phyloP scores from a whole-genome alignment of 2,888 invertebrate species.

The Xylota segnis region DNA sequence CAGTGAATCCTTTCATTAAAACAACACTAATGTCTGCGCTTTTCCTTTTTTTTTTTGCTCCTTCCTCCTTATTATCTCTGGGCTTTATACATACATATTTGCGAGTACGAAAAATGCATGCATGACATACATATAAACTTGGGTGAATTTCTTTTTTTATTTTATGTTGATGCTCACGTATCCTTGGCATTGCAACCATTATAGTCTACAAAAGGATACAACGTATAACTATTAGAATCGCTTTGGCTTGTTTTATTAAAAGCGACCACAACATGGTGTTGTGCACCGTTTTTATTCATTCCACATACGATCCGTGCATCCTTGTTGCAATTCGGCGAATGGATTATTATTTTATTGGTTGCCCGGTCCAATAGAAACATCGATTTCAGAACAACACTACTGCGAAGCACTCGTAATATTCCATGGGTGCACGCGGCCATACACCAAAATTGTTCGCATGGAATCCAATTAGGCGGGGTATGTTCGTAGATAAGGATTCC shows the following conservation, averaged over 20 bases:
- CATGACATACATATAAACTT: constrained; percentile 14
- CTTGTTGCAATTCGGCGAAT: constrained; percentile 15
- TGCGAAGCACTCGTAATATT: constrained; percentile 51
- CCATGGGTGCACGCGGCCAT: not conserved
- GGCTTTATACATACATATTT: constrained; percentile 26
- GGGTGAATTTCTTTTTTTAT: constrained; percentile 20
- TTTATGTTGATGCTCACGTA: not conserved
- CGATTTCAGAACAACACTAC: constrained; percentile 37
- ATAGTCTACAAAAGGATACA: constrained; percentile 29
- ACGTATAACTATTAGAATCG: constrained; percentile 22
- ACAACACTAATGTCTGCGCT: constrained; percentile 47
- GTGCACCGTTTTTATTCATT: constrained; percentile 3
- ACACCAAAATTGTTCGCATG: constrained; percentile 13
- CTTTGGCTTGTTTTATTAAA: constrained; percentile 44
- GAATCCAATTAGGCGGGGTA: constrained; percentile 59
- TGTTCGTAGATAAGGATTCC: constrained; percentile 25
- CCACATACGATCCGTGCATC: constrained; percentile 12
- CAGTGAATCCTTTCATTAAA: constrained; percentile 55
- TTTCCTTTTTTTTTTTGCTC: not conserved
- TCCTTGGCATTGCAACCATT: constrained; percentile 43
- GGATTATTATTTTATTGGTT: constrained; percentile 66
- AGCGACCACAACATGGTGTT: not conserved
- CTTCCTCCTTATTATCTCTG: constrained; percentile 49
- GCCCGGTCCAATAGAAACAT: constrained; percentile 37
- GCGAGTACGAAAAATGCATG: constrained; percentile 36